Conservation (phyloP, 1,140 invertebrate genomes). For the Anastrepha ludens region DNA sequence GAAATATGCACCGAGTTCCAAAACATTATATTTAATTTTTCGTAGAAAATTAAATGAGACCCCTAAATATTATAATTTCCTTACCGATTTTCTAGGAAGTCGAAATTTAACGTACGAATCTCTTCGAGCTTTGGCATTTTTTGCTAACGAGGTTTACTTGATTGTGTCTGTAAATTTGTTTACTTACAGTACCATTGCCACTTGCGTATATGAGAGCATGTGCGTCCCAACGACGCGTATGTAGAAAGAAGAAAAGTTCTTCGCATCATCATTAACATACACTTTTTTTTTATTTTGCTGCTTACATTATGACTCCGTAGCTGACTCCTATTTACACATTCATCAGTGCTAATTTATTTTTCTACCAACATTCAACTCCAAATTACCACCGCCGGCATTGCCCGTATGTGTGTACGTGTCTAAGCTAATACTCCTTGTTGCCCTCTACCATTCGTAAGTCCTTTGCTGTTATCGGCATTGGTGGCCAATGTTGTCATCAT, state of each 20-base stretch:
- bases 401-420: not conserved
- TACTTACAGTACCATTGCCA: no score
- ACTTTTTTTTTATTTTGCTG: not conserved
- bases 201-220: no score
- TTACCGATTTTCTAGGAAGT: no score
- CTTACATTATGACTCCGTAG: constrained; percentile 5
- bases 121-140: no score
- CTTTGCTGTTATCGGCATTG: not conserved
- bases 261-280: constrained; percentile 7
- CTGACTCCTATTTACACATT: not conserved
- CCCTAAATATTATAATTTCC: no score
- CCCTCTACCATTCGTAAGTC: not conserved
- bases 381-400: constrained; percentile 7
- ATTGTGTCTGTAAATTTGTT: no score
- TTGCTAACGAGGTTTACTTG: no score
- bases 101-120: no score
- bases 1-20: no score
- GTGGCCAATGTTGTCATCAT: not conserved
- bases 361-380: not conserved
- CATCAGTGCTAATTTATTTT: not conserved
- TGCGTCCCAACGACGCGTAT: not conserved
- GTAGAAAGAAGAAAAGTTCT: not conserved
- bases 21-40: no score
- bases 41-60: no score
- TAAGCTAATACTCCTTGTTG: not conserved